Base-by-base conservation (phyloP, 1,140 invertebrate species). In the Bombus consobrinus region DNA sequence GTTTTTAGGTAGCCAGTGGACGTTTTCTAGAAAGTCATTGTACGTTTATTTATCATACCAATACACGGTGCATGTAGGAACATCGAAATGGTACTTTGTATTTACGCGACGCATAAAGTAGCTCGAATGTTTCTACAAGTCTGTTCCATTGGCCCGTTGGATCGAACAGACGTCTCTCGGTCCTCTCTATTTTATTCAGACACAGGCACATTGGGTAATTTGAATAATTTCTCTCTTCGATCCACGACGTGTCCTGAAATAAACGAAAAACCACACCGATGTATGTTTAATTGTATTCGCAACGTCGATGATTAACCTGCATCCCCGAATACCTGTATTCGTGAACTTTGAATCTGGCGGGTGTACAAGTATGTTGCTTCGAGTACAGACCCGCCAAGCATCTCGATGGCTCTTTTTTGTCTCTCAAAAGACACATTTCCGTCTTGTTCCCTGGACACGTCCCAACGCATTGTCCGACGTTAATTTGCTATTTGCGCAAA, bases 401-500 rank as follows among this genome's bases (percentile, higher is more conserved):
- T 85, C 92, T 95, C 3, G 89, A 88, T 4, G 94, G 94, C 66
- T 95, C 93, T 47, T 92, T 94, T 73, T 93, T 95, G 39, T 95
- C 94, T 47, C 94, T 88, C 22, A 94, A 87, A 59, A 96, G 85
- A 83, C 95, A 96, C 15, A 94, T 94, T 88, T 95, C 93, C 13
- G 92, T 94, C 47, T 92, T 81, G 69, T 93, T 94, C 0, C 91
- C 90, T 13, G 93, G 90, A 91, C 96, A 96, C 47, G 88, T 92
- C 18, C 95, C 96, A 57, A 94, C 92, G 75, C 96, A 96, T 81
- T 95, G 93, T 32, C 96, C 96, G 53, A 96, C 94, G 83, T 96
- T 95, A 83, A 96, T 95, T 88, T 95, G 91, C 95, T 96, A 62
- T 37, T 43, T 2, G 37, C 22, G n/a, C 57, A 22, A 66, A n/a